Percentiles rank a stretch among this genome's conserved stretches.
Evolutionary conservation across 2,888 invertebrate genomes (phyloP).

Genomic region (Phania funesta): DNA sequence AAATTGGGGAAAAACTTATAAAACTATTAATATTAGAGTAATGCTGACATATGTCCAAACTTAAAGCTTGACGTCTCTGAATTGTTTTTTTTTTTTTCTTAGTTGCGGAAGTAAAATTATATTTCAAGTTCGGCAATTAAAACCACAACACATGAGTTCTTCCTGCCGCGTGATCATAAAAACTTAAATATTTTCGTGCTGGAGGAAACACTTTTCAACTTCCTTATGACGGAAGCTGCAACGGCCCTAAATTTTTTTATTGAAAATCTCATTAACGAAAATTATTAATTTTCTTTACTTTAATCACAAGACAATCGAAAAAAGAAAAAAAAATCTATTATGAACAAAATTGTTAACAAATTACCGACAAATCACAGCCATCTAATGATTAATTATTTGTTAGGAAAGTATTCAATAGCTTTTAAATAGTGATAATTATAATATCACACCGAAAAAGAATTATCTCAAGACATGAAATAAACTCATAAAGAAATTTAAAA

Average conservation of each 20-base stretch:
- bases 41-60: no score
- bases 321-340: conserved; percentile 4
- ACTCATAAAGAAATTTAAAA: conserved; percentile 37
- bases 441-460: conserved; percentile 46
- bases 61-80: no score
- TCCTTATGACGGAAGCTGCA: conserved; percentile 19
- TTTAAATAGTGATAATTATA: conserved; percentile 46
- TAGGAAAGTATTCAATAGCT: conserved; percentile 20
- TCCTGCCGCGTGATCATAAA: not conserved
- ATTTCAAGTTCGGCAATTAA: no score
- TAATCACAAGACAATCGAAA: not conserved
- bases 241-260: not conserved
- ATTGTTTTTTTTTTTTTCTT: no score
- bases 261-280: conserved; percentile 22
- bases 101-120: no score
- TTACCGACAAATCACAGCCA: conserved; percentile 64
- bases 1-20: no score
- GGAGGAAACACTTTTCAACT: not conserved
- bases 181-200: not conserved
- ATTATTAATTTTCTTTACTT: not conserved
- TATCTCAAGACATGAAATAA: conserved; percentile 59
- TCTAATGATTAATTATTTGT: conserved; percentile 62
- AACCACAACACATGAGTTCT: no score
- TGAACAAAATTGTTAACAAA: conserved; percentile 64
- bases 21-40: no score